Evolutionary conservation across 2,888 invertebrate genomes (phyloP), one percentile per base, ranked within the genome.

Genomic region (Drosophila setosimentum): DNA sequence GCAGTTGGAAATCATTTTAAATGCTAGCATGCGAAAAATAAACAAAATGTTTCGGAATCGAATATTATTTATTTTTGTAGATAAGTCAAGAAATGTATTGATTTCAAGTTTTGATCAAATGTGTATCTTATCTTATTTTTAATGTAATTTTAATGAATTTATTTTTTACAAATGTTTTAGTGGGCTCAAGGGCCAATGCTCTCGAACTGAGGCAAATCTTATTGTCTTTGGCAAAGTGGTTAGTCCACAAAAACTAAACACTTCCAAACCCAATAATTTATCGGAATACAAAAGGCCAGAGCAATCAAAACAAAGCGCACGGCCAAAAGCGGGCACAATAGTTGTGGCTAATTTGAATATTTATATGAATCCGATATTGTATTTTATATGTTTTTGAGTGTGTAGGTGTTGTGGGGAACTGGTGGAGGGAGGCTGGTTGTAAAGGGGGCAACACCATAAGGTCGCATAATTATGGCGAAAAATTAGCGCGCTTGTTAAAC

Each of bases 401-500:
- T 21, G 5, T n/a, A 5, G n/a, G 18, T 29, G 29, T 29, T 4
- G 18, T 0, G 45, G 7, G 6, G 42, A 5, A 2, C 6, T 8
- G 35, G 35, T 27, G 27, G 2, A 27, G 27, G 33, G 13, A 5
- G n/a, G 10, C 40, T 10, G 11, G 1, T 32, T 32, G 32, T 42
- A 8, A 58, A 54, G 63, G 58, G 40, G 48, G 4, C 61, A 49
- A 53, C 37, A 60, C 59, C 35, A 70, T 40, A 18, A 29, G 16
- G 27, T 64, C 60, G 82, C 76, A 80, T 87, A 84, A 84, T 84
- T 83, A 85, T 87, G 51, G 76, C 65, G 45, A 62, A 70, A 87
- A 87, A 85, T 84, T 80, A 87, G 86, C 84, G 86, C 86, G 83
- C 88, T 86, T 86, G 88, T 88, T 84, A 27, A 76, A 76, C 88